Evolutionary conservation across 2,113 vertebrate genomes (phyloP).

Genomic region (Mastomys coucha): DNA sequence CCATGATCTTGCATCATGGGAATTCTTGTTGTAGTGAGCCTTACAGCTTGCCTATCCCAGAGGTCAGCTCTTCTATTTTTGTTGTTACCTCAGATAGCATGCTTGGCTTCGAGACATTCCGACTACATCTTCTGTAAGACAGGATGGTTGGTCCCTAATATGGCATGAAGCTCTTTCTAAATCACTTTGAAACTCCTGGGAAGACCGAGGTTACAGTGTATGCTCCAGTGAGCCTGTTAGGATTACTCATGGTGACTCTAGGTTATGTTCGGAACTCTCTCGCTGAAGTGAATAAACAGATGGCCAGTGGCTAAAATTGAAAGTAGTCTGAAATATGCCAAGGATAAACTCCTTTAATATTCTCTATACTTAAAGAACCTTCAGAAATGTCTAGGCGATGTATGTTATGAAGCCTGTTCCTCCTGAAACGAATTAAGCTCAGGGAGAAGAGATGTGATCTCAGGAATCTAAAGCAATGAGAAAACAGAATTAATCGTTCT

Average conservation of each 20-base stretch:
- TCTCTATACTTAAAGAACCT: slow-evolving; percentile 49
- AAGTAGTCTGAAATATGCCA: slow-evolving; percentile 72
- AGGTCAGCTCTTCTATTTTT: slow-evolving; percentile 41
- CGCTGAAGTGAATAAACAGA: slow-evolving; percentile 76
- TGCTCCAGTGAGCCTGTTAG: slow-evolving; percentile 65
- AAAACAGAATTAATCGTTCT: slow-evolving; percentile 59
- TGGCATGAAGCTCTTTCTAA: slow-evolving; percentile 31
- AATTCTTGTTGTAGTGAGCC: neutral
- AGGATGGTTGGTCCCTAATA: slow-evolving; percentile 35
- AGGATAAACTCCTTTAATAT: slow-evolving; percentile 70
- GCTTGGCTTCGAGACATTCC: slow-evolving; percentile 20
- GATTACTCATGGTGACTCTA: slow-evolving; percentile 76
- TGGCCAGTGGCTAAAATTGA: slow-evolving; percentile 75
- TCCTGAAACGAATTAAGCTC: slow-evolving; percentile 63
- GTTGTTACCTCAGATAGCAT: slow-evolving; percentile 37
- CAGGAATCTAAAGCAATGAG: slow-evolving; percentile 46
- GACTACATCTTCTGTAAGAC: slow-evolving; percentile 19
- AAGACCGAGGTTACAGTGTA: slow-evolving; percentile 3
- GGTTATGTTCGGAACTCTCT: slow-evolving; percentile 75
- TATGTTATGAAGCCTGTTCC: slow-evolving; percentile 56
- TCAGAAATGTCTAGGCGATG: slow-evolving; percentile 50
- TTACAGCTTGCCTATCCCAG: neutral
- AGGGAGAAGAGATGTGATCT: slow-evolving; percentile 60
- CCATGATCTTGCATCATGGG: neutral
- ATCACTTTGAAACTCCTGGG: slow-evolving; percentile 61